These are phyloP conservation scores for Stenodema calcarata DNA, from an alignment of 2,888 invertebrate genomes.

Conservation along the genomic window DNA sequence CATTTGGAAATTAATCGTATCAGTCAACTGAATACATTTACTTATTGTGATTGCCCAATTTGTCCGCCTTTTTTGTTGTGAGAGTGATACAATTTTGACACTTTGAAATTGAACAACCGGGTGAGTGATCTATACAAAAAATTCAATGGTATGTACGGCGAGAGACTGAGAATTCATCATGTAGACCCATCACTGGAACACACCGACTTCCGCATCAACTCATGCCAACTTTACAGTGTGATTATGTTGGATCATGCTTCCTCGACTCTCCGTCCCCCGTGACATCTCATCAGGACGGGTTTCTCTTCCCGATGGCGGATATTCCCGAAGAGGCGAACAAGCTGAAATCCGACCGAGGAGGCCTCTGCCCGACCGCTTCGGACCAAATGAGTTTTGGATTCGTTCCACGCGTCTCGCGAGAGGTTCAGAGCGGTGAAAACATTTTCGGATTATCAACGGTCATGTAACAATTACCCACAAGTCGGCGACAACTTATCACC, in stretches of 20 bases:
- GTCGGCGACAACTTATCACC: slow-evolving; percentile 33
- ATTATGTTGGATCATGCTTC: not conserved
- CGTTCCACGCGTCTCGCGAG: slow-evolving; percentile 38
- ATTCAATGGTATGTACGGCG: too few species aligned
- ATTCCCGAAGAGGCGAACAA: not conserved
- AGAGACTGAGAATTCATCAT: too few species aligned
- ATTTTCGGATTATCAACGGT: slow-evolving; percentile 46
- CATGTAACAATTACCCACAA: slow-evolving; percentile 43
- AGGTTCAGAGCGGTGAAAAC: slow-evolving; percentile 34
- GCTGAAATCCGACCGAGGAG: not conserved
- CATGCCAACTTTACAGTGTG: not conserved
- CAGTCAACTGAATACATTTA: too few species aligned
- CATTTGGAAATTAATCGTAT: too few species aligned
- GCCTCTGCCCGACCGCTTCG: not conserved
- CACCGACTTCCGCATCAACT: not conserved
- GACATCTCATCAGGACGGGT: not conserved
- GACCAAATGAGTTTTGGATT: slow-evolving; percentile 41
- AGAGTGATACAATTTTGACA: too few species aligned
- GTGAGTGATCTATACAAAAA: too few species aligned
- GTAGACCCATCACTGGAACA: too few species aligned
- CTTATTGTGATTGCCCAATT: too few species aligned
- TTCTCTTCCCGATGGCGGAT: not conserved
- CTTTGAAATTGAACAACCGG: too few species aligned
- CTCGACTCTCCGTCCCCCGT: not conserved
- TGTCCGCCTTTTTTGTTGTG: too few species aligned